A percentile compares a stretch with the other conserved stretches of the same genome.
These are phyloP conservation scores for Ichneumon xanthorius DNA, from an alignment of 2,888 invertebrate species.

Conservation along the genomic window DNA sequence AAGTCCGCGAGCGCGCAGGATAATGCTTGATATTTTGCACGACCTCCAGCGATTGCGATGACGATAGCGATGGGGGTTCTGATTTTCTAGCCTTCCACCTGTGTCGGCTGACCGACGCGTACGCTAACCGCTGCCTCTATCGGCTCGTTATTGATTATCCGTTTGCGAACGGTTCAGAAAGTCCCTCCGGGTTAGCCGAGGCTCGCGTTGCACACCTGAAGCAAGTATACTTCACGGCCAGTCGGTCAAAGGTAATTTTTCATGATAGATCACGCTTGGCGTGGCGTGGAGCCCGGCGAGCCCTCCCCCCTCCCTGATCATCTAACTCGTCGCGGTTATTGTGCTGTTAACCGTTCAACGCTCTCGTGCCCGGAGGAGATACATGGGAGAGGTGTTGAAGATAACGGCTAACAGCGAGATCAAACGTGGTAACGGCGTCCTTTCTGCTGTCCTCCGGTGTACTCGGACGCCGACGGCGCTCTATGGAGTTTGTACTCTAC, in stretches of 20 bases:
- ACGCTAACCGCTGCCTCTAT: background rate
- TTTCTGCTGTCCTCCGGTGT: constrained; percentile 71
- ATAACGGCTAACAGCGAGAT: constrained; percentile 80
- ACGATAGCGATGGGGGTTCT: background rate
- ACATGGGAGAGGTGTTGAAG: constrained; percentile 78
- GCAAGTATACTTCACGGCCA: constrained; percentile 74
- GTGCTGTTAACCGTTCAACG: constrained; percentile 39
- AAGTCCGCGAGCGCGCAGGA: background rate
- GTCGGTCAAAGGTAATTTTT: constrained; percentile 85
- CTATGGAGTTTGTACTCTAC: constrained; percentile 49
- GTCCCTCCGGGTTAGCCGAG: background rate
- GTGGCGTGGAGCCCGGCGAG: constrained; percentile 73
- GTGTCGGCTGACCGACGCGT: constrained; percentile 20
- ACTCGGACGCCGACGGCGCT: constrained; percentile 25
- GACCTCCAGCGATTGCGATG: background rate
- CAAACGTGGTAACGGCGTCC: constrained; percentile 82
- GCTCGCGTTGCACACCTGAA: constrained; percentile 72
- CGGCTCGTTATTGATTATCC: constrained; percentile 68
- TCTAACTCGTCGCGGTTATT: constrained; percentile 28
- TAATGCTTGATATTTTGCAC: constrained; percentile 12
- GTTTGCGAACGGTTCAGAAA: constrained; percentile 66
- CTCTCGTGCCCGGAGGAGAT: constrained; percentile 51
- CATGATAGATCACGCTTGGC: constrained; percentile 84
- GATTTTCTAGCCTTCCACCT: constrained; percentile 34
- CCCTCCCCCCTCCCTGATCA: background rate